Percentiles rank a stretch among this genome's conserved stretches.
phyloP scores from a whole-genome alignment of 1,140 invertebrate genomes.

The Dinothrombium tinctorium region DNA sequence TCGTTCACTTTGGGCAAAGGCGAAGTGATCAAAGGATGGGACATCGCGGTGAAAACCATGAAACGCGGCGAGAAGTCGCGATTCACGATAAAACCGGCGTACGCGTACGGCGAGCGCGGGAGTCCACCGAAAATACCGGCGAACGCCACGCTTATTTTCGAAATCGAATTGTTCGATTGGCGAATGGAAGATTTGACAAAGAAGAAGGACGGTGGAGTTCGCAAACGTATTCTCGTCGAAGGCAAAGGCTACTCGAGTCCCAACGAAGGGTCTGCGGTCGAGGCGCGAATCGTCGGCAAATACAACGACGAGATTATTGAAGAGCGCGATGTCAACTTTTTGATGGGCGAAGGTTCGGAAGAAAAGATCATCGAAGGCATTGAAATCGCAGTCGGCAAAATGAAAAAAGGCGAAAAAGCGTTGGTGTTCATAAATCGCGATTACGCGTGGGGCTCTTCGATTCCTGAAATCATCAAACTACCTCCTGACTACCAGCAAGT shows the following conservation, averaged over 20 bases:
- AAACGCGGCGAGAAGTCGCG: conserved; percentile 61
- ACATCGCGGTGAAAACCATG: conserved; percentile 80
- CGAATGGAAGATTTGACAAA: conserved; percentile 55
- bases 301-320: conserved; percentile 40
- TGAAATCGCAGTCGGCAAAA: conserved; percentile 57
- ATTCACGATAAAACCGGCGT: conserved; percentile 64
- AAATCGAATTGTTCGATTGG: conserved; percentile 61
- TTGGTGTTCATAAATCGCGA: conserved; percentile 43
- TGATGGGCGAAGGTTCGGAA: conserved; percentile 59
- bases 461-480: conserved; percentile 43
- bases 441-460: conserved; percentile 52
- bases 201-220: conserved; percentile 47
- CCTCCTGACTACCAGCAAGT: conserved; percentile 36
- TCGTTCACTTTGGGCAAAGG: conserved; percentile 42
- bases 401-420: conserved; percentile 57
- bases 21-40: conserved; percentile 79
- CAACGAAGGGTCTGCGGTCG: conserved; percentile 48
- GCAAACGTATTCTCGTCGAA: conserved; percentile 36
- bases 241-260: conserved; percentile 44
- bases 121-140: conserved; percentile 67
- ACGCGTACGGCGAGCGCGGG: conserved; percentile 67
- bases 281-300: conserved; percentile 52
- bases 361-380: conserved; percentile 49
- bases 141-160: conserved; percentile 50
- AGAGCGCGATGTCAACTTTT: conserved; percentile 50